phyloP scores from a whole-genome alignment of 2,797 vertebrate genomes.

The Hoplostethus mediterraneus region DNA sequence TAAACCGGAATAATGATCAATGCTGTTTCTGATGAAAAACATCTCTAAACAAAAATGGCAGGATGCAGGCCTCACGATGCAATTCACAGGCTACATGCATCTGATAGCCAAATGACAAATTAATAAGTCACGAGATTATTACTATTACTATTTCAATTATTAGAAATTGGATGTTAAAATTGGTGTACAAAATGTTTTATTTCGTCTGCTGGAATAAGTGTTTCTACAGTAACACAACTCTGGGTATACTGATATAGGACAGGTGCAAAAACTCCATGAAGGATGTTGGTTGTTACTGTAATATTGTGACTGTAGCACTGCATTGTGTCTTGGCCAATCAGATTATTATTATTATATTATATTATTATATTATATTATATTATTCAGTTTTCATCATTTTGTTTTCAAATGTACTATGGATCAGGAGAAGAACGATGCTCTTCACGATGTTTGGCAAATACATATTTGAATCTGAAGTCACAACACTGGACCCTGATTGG shows the following conservation, averaged over 20 bases:
- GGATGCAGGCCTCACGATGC: not conserved
- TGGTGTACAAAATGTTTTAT: not conserved
- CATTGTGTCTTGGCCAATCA: not conserved
- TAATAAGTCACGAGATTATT: not conserved
- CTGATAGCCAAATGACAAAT: not conserved
- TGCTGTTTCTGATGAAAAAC: not conserved
- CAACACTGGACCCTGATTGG: no score
- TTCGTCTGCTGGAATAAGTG: not conserved
- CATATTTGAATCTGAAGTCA: no score
- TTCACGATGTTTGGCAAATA: no score
- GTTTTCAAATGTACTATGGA: no score
- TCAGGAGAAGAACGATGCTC: no score
- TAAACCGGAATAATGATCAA: not conserved
- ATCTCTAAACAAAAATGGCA: not conserved
- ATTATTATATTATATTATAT: no score
- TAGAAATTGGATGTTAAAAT: not conserved
- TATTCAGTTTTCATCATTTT: no score
- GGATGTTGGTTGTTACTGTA: conserved; percentile 1
- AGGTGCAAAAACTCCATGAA: not conserved
- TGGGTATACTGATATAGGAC: no score
- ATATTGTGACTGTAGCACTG: conserved; percentile 3
- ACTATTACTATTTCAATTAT: no score
- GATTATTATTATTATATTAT: no score
- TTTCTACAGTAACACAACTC: not conserved
- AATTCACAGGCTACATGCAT: not conserved